phyloP scores from a whole-genome alignment of 2,797 vertebrate genomes.

The Pagetopsis macropterus region DNA sequence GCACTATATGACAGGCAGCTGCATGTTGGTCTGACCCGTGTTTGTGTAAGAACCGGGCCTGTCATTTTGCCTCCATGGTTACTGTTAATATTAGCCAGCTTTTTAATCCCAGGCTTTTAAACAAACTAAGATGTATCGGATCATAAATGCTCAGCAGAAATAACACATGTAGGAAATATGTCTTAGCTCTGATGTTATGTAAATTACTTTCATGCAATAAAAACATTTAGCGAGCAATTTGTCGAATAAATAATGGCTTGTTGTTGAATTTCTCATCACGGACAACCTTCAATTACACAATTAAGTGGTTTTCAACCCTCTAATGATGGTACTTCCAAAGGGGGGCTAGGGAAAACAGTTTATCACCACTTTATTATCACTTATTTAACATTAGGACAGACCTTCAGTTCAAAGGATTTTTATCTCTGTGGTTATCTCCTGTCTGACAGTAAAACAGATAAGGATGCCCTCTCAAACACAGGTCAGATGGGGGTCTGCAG shows the following conservation, averaged over 20 bases:
- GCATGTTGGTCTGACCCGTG: conserved; percentile 48
- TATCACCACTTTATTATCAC: conserved; percentile 29
- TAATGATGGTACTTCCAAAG: background rate
- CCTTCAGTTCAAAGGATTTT: conserved; percentile 39
- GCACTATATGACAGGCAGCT: conserved; percentile 46
- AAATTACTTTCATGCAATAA: conserved; percentile 7
- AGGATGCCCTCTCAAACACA: background rate
- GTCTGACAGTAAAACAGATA: conserved; percentile 45
- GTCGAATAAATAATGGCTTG: background rate
- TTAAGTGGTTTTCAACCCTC: background rate
- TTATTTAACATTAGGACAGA: conserved; percentile 31
- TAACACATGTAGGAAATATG: conserved; percentile 16
- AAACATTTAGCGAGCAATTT: background rate
- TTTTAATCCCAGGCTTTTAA: conserved; percentile 45
- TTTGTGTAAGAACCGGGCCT: conserved; percentile 56
- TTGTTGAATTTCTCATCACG: background rate
- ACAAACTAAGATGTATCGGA: conserved; percentile 44
- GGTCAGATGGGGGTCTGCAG: conserved; percentile 33
- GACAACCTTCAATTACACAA: background rate
- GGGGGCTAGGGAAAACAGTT: conserved; percentile 18
- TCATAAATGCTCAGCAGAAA: conserved; percentile 33
- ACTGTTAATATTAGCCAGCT: conserved; percentile 45
- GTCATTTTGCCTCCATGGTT: conserved; percentile 55
- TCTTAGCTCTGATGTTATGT: background rate
- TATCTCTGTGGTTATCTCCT: conserved; percentile 49